Conservation (phyloP, 2,797 vertebrate species). For the Lophius americanus region DNA sequence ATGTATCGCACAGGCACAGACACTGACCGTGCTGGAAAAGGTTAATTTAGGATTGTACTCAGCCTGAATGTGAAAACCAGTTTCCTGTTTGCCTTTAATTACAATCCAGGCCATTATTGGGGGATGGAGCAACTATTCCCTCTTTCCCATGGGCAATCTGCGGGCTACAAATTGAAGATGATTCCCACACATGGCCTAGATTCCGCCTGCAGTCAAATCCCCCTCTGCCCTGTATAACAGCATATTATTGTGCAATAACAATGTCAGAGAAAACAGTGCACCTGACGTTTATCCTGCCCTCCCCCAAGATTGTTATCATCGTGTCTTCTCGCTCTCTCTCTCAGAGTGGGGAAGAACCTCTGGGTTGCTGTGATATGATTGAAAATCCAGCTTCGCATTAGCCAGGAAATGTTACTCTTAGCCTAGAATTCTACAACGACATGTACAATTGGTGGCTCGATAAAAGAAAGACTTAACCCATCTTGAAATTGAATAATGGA, state of each 20-base stretch:
- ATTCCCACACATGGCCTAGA: constrained; percentile 66
- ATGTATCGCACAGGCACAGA: constrained; percentile 17
- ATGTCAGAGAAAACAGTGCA: constrained; percentile 65
- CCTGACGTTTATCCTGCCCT: constrained; percentile 44
- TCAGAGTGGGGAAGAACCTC: constrained; percentile 29
- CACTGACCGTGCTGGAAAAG: not conserved
- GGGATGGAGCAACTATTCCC: constrained; percentile 49
- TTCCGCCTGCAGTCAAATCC: constrained; percentile 64
- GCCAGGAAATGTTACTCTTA: constrained; percentile 12
- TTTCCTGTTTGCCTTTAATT: constrained; percentile 68
- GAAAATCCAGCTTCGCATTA: constrained; percentile 10
- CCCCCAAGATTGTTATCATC: constrained; percentile 46
- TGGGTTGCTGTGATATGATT: constrained; percentile 19
- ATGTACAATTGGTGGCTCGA: constrained; percentile 22
- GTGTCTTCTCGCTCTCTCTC: constrained; percentile 15
- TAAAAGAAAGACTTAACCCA: constrained; percentile 43
- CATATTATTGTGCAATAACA: constrained; percentile 73
- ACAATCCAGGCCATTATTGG: constrained; percentile 56
- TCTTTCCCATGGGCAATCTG: constrained; percentile 51
- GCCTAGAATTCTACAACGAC: constrained; percentile 5
- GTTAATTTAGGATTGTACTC: constrained; percentile 41
- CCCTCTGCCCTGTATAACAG: constrained; percentile 59
- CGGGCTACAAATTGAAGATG: constrained; percentile 69
- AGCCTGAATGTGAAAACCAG: constrained; percentile 43
- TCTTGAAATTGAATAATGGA: constrained; percentile 48